phyloP scores from a whole-genome alignment of 2,113 vertebrate species.

The chimpanzee (Pan troglodytes) region DNA sequence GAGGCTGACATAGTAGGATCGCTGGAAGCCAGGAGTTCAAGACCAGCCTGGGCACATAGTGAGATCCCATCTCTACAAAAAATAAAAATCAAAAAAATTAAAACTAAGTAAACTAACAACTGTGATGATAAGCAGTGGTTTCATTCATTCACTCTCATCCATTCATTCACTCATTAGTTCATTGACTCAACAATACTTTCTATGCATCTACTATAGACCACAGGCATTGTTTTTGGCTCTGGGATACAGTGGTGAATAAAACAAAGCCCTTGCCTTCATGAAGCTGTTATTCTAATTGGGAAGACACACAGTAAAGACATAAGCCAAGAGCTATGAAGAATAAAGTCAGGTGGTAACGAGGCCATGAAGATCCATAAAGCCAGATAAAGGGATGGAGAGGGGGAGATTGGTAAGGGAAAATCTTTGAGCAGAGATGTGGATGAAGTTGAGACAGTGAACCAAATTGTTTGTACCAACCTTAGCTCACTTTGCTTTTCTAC shows the following conservation, averaged over 20 bases:
- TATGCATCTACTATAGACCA: background rate
- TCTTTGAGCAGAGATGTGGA: background rate
- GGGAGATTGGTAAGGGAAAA: background rate
- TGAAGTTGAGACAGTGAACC: background rate
- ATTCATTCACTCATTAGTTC: background rate
- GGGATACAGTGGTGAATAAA: background rate
- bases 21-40: no score
- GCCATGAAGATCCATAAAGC: background rate
- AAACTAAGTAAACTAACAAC: no score
- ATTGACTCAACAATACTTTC: background rate
- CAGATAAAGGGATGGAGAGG: background rate
- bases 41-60: no score
- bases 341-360: background rate
- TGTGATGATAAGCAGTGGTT: background rate
- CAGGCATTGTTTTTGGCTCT: background rate
- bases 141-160: background rate
- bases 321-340: background rate
- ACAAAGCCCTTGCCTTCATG: background rate
- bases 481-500: background rate
- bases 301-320: background rate
- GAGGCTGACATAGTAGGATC: no score
- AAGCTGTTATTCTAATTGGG: background rate
- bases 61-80: no score
- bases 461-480: background rate
- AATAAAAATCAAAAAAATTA: no score